Evolutionary conservation across 2,797 vertebrate genomes (phyloP), one percentile per base, ranked within the genome.

Genomic region (Myotis daubentonii): DNA sequence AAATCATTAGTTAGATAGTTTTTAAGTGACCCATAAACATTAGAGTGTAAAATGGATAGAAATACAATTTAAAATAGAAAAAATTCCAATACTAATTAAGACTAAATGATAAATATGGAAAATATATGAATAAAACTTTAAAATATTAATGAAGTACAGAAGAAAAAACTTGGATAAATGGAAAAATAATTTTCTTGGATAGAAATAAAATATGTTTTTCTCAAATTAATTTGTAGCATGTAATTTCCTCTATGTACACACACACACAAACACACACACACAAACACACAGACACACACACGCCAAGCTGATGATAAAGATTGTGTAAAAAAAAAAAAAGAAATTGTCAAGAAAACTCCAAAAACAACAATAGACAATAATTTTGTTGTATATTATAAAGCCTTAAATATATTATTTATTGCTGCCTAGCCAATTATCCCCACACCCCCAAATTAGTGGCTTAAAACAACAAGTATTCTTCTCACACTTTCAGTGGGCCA

Each of bases 1-100:
- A 88, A 82, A 66, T 82, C 55, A 66, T 75, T 20, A n/a, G n/a
- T n/a, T n/a, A n/a, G n/a, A n/a, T n/a, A n/a, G 78, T 87, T 74
- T 47, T 33, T 87, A 88, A 87, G 22, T 88, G 22, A 53, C 49
- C 28, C 41, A 53, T 4, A 74, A n/a, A n/a, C 16, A 74, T 88
- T 65, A 53, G 23, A 71, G 6, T 87, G 17, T 65, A 81, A 81
- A 93, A 53, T 72, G 16, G 22, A 80, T 93, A 72, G 81, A 66
- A 57, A 74, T 44, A 53, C 19, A 15, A 87, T 81, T 81, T 87
- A 9, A 87, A 87, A 36, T 44, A 71, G 49, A 33, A 80, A 38
- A 80, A 87, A 33, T 41, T 44, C 16, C 30, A 72, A 51, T 68
- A 33, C 65, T 72, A 87, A 41, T 33, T 33, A 81, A 44, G 68